Evolutionary conservation across 2,797 vertebrate genomes (phyloP).

Genomic region (Euthynnus affinis): DNA sequence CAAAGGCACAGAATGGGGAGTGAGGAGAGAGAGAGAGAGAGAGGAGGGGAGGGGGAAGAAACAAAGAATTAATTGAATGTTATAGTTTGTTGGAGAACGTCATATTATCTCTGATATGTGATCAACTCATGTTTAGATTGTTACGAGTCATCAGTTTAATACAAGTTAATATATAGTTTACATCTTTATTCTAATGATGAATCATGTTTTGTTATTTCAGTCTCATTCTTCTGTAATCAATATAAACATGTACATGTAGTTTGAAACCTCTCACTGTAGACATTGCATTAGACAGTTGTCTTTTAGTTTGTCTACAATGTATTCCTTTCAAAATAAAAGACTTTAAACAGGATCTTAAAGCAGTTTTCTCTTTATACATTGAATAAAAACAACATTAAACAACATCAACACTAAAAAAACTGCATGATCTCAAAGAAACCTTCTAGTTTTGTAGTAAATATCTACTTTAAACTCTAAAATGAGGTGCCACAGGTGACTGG

Average conservation of each 20-base stretch:
- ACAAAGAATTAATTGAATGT: conserved; percentile 10
- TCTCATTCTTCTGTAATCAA: too few species aligned
- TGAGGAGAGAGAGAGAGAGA: neutral
- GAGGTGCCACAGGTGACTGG: too few species aligned
- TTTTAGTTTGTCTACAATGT: too few species aligned
- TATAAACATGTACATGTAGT: too few species aligned
- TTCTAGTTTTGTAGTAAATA: too few species aligned
- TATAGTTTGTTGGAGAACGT: neutral
- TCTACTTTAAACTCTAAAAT: too few species aligned
- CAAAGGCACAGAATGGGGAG: conserved; percentile 38
- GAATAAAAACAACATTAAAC: too few species aligned
- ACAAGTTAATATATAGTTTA: neutral
- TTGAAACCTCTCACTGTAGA: too few species aligned
- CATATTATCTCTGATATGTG: neutral
- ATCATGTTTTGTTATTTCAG: too few species aligned
- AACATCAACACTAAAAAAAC: neutral
- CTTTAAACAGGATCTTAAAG: neutral
- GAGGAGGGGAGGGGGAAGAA: neutral
- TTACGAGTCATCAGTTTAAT: neutral
- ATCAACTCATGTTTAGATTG: conserved; percentile 3
- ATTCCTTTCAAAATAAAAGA: neutral
- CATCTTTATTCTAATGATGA: neutral
- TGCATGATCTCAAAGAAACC: neutral
- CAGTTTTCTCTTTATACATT: neutral
- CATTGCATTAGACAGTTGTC: too few species aligned